Evolutionary conservation across 2,797 vertebrate genomes (phyloP).

Genomic region (Emys orbicularis): DNA sequence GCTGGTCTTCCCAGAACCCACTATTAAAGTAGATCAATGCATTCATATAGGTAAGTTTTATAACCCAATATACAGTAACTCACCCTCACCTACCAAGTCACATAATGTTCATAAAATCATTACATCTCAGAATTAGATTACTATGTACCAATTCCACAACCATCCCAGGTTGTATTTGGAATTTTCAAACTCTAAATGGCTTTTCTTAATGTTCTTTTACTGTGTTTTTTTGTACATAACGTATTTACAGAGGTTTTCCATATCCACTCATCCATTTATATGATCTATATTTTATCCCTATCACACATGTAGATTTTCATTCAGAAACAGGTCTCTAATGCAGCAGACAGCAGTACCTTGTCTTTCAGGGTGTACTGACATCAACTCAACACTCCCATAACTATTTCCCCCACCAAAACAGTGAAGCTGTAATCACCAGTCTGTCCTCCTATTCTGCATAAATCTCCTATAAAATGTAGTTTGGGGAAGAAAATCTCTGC

Average conservation of each 20-base stretch:
- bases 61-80: background rate
- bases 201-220: background rate
- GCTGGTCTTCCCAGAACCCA: background rate
- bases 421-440: background rate
- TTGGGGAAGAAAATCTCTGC: background rate
- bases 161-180: background rate
- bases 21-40: background rate
- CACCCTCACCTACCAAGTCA: background rate
- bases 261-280: background rate
- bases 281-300: background rate
- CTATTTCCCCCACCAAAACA: background rate
- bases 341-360: background rate
- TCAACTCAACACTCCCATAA: background rate
- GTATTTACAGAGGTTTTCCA: background rate
- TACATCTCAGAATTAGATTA: background rate
- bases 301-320: background rate
- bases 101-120: accelerated
- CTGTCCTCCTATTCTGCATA: background rate
- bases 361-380: background rate
- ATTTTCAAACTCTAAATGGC: background rate
- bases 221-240: background rate
- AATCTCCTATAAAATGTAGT: background rate
- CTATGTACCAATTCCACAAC: background rate
- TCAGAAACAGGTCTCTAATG: background rate
- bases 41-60: background rate